Percentiles rank a stretch among this genome's conserved stretches.
These are phyloP conservation scores for Drosophila kikkawai DNA, from an alignment of 1,140 invertebrate species.

Conservation along the genomic window DNA sequence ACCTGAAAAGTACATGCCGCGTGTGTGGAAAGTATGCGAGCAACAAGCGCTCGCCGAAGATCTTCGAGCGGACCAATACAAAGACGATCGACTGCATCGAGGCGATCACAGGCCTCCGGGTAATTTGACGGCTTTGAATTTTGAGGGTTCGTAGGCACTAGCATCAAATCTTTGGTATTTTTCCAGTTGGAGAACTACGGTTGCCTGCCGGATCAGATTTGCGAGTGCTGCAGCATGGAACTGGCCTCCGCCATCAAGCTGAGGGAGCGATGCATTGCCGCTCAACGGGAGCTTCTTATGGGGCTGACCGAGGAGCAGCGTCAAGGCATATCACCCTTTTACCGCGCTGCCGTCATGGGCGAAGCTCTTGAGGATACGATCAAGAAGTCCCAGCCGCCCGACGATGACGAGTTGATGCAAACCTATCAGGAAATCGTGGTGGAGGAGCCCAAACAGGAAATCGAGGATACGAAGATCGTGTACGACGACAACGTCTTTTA, in stretches of 20 bases:
- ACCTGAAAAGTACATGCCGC: constrained; percentile 66
- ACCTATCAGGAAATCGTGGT: constrained; percentile 35
- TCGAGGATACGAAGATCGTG: constrained; percentile 46
- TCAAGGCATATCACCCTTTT: constrained; percentile 25
- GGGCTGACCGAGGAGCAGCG: constrained; percentile 53
- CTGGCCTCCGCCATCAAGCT: constrained; percentile 51
- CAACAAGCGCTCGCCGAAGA: constrained; percentile 61
- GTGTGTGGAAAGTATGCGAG: constrained; percentile 73
- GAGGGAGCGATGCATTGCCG: constrained; percentile 65
- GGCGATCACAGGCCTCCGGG: constrained; percentile 59
- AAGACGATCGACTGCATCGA: constrained; percentile 65
- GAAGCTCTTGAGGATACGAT: constrained; percentile 14
- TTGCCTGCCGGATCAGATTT: constrained; percentile 64
- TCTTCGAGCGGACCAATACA: constrained; percentile 63
- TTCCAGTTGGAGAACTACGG: constrained; percentile 51
- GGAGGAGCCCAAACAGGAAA: constrained; percentile 42
- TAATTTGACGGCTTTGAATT: constrained; percentile 27
- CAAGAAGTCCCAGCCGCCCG: constrained; percentile 11
- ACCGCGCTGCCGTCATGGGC: constrained; percentile 32
- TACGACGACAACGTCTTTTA: constrained; percentile 46
- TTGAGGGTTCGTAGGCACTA: neutral
- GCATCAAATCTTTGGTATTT: neutral
- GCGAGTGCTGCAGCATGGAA: constrained; percentile 68
- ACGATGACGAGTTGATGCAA: constrained; percentile 19
- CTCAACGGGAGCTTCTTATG: constrained; percentile 53